Percentiles rank a stretch among this genome's conserved stretches.
Evolutionary conservation across 2,888 invertebrate species (phyloP).

Genomic region (Tenthredo scrophulariae): DNA sequence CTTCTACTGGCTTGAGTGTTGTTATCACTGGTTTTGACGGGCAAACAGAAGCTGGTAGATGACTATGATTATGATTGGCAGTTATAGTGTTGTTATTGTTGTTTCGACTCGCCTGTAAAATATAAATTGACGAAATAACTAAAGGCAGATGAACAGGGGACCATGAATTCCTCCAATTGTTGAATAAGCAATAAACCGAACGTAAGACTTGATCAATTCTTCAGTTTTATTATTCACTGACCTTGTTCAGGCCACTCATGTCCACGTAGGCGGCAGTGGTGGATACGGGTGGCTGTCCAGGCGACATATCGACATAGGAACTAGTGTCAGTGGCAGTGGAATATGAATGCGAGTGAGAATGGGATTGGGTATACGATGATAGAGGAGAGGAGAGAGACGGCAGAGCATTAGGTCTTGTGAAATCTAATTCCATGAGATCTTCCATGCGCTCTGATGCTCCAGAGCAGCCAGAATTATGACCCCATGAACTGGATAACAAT

Average conservation of each 20-base stretch:
- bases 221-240: constrained; percentile 55
- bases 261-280: constrained; percentile 75
- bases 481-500: constrained; percentile 80
- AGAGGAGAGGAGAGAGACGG: constrained; percentile 69
- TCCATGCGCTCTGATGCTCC: constrained; percentile 83
- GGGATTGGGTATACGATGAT: constrained; percentile 69
- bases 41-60: constrained; percentile 66
- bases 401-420: constrained; percentile 78
- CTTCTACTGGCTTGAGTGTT: constrained; percentile 76
- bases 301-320: constrained; percentile 80
- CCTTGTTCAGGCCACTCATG: constrained; percentile 76
- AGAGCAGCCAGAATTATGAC: constrained; percentile 78
- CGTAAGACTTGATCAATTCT: neutral
- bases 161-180: neutral
- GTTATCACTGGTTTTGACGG: constrained; percentile 73
- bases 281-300: constrained; percentile 72
- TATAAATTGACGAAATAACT: neutral
- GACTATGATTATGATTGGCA: constrained; percentile 77
- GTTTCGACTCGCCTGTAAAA: constrained; percentile 56
- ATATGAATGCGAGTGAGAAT: constrained; percentile 72
- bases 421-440: constrained; percentile 92
- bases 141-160: neutral
- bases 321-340: constrained; percentile 77
- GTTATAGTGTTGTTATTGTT: constrained; percentile 75
- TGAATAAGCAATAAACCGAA: neutral